A percentile compares a stretch with the other conserved stretches of the same genome.
phyloP scores from a whole-genome alignment of 2,888 invertebrate genomes.

The Apotomis betuletana region DNA sequence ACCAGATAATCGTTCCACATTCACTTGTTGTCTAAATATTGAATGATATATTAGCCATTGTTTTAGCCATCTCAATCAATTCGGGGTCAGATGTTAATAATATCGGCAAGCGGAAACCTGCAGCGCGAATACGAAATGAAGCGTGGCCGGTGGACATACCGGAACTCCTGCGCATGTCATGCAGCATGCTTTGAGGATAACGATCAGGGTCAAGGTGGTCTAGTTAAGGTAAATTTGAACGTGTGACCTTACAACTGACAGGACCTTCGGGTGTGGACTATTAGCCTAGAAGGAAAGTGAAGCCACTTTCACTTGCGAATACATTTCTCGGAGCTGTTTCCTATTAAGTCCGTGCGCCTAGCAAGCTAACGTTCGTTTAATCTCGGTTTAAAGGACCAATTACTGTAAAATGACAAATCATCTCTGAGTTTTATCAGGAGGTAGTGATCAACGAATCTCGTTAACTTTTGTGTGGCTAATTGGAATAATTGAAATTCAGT shows the following conservation, averaged over 20 bases:
- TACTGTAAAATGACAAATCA: neutral
- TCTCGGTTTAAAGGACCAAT: constrained; percentile 4
- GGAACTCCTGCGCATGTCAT: constrained; percentile 62
- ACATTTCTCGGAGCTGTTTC: constrained; percentile 16
- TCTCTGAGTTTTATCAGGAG: neutral
- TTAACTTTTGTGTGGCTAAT: constrained; percentile 30
- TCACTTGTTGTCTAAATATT: neutral
- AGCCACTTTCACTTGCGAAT: constrained; percentile 33
- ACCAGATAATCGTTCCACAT: neutral
- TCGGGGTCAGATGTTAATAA: constrained; percentile 80
- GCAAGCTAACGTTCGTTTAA: constrained; percentile 22
- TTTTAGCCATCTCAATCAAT: constrained; percentile 48
- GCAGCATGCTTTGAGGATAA: constrained; percentile 65
- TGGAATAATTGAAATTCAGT: constrained; percentile 67
- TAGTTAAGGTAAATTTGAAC: constrained; percentile 38
- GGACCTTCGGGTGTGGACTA: constrained; percentile 26
- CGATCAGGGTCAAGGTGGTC: constrained; percentile 63
- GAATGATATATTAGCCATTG: neutral
- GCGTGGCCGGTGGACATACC: constrained; percentile 53
- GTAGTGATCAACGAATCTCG: neutral
- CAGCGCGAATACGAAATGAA: constrained; percentile 77
- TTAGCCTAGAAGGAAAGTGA: constrained; percentile 31
- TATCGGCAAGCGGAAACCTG: constrained; percentile 78
- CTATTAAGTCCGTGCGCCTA: constrained; percentile 12
- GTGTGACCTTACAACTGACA: constrained; percentile 30